Evolutionary conservation across 2,888 invertebrate genomes (phyloP), one percentile per base, ranked within the genome.

Genomic region (Cerastoderma edule): DNA sequence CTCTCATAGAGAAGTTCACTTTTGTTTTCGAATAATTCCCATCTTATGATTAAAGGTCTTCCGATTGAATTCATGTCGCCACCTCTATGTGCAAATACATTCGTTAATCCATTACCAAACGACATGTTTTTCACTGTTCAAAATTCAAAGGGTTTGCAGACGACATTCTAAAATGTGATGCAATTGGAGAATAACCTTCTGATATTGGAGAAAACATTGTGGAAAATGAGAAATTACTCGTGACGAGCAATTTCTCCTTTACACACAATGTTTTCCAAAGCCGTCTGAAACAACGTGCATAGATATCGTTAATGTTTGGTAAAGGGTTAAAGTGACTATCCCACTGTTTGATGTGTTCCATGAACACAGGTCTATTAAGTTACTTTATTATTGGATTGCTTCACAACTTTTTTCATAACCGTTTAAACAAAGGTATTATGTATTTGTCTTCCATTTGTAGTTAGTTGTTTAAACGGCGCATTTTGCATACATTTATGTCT

Each of bases 221-320:
- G n/a, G n/a, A n/a, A n/a, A n/a, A n/a, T n/a, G n/a, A n/a, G n/a
- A n/a, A n/a, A n/a, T n/a, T n/a, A n/a, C n/a, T n/a, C n/a, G n/a
- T n/a, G n/a, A n/a, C n/a, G n/a, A n/a, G n/a, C n/a, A n/a, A n/a
- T n/a, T n/a, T n/a, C n/a, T n/a, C n/a, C n/a, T n/a, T n/a, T n/a
- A n/a, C n/a, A n/a, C 56, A 56, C 30, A 56, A 56, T 54, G 54
- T 54, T 54, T 54, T 6, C 28, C 8, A 54, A 54, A 54, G 54
- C 28, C 22, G 5, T 54, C 54, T 27, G 5, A 6, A 8, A 5
- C 28, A 54, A 22, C 3, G 54, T 4, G 8, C 28, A 28, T 19
- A 54, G 19, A 54, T 28, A 27, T 5, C 27, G 54, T 22, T 8
- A 27, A 27, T 54, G 28, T 54, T 8, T 27, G 24, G 54, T 6